Base-by-base conservation (phyloP, 2,888 invertebrate species). In the Dasysyrphus albostriatus region DNA sequence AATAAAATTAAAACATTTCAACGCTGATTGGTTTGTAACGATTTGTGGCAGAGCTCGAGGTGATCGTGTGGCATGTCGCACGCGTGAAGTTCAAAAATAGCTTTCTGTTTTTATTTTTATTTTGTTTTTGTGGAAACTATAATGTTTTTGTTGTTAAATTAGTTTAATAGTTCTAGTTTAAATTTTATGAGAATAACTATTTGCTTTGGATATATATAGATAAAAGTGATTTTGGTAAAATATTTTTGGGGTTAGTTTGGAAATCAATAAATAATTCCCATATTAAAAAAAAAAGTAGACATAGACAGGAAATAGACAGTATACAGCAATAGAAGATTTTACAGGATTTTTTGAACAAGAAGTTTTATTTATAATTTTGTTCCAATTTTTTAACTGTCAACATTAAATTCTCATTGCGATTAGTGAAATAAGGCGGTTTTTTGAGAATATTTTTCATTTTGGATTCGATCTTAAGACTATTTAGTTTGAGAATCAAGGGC, bases 111-210 rank as follows among this genome's bases (percentile, higher is more conserved):
- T 9, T 29, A 10, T 56, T 59, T 59, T 49, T 73, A 39, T 59
- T 59, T 49, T 73, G 39, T 24, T 72, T 72, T 39, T 29, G 42
- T 24, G 12, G 0, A 49, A 24, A 14, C 8, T 19, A n/a, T n/a
- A 8, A 34, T 19, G 8, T 59, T 80, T 85, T 73, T 47, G 61
- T 77, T 61, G 61, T 56, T 32, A 69, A 74, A 85, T 85, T 47
- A 59, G 44, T 70, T 65, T 65, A 16, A 32, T 56, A 24, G 24
- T 24, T 24, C 24, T 24, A 56, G 12, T 8, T 0, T 7, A 2
- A 8, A 10, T 49, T 49, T 19, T 10, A 49, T 10, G 19, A 19
- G 19, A 49, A 9, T 5, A 8, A 49, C 2, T 9, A 9, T 16
- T 47, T 9, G 9, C 19, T 49, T 49, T 9, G 47, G 8, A 47